Conservation (phyloP, 2,888 invertebrate genomes). For the Hirtodrosophila duncani region DNA sequence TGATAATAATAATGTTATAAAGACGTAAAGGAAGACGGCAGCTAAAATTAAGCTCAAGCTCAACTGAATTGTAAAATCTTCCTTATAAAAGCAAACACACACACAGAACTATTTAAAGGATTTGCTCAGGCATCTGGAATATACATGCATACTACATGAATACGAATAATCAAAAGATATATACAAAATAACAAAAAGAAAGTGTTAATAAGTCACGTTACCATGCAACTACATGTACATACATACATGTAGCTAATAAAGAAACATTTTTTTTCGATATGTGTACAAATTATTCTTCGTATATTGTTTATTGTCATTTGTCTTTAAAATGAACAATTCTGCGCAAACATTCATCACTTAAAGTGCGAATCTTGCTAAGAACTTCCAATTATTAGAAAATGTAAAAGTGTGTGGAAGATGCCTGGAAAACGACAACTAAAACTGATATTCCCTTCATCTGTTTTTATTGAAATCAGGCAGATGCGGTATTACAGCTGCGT, state of each 20-base stretch:
- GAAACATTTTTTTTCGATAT: constrained; percentile 48
- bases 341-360: too few species aligned
- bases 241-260: constrained; percentile 56
- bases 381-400: background rate
- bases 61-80: constrained; percentile 5
- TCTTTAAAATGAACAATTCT: too few species aligned
- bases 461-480: too few species aligned
- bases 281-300: too few species aligned
- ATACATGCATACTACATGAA: too few species aligned
- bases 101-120: constrained; percentile 21
- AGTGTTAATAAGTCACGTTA: too few species aligned
- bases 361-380: too few species aligned
- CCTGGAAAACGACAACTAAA: too few species aligned
- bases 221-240: too few species aligned
- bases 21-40: constrained; percentile 6
- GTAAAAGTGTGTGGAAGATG: constrained; percentile 2
- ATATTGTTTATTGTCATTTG: too few species aligned
- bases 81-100: constrained; percentile 4
- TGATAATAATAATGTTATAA: constrained; percentile 19
- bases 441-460: too few species aligned
- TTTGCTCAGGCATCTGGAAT: constrained; percentile 54
- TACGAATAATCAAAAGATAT: constrained; percentile 48
- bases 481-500: too few species aligned
- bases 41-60: constrained; percentile 16
- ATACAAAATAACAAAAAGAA: constrained; percentile 17